Evolutionary conservation across 2,797 vertebrate genomes (phyloP).

Genomic region (Sebastes iracundus): DNA sequence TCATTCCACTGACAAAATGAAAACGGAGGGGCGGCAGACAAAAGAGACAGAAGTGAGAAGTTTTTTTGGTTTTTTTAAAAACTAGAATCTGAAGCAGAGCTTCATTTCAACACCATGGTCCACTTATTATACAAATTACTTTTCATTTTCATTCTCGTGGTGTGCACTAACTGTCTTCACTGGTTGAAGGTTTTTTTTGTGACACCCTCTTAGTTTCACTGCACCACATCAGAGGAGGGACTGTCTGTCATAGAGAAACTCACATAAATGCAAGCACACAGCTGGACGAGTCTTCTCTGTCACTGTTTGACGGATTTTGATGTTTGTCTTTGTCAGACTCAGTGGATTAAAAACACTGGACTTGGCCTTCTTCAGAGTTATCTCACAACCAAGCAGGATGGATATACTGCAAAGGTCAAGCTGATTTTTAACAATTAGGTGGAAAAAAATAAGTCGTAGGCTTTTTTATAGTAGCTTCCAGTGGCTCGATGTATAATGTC

Average conservation of each 20-base stretch:
- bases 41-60: conserved; percentile 20
- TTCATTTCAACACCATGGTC: conserved; percentile 28
- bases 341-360: not conserved
- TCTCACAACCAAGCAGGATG: not conserved
- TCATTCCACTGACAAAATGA: conserved; percentile 52
- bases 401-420: not conserved
- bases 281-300: not conserved
- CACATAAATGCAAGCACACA: not conserved
- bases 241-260: not conserved
- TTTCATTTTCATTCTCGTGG: conserved; percentile 26
- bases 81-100: not conserved
- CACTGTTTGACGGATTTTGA: not conserved
- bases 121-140: conserved; percentile 42
- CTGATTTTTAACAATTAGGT: not conserved
- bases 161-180: not conserved
- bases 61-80: not conserved
- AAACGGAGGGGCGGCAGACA: conserved; percentile 19
- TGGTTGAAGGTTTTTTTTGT: not conserved
- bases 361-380: not conserved
- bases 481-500: not conserved
- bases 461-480: not conserved
- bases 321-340: conserved; percentile 1
- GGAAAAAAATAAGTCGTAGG: not conserved
- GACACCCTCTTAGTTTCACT: not conserved
- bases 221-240: not conserved